These are phyloP conservation scores for Orius insidiosus DNA, from an alignment of 1,140 invertebrate species.

Conservation along the genomic window DNA sequence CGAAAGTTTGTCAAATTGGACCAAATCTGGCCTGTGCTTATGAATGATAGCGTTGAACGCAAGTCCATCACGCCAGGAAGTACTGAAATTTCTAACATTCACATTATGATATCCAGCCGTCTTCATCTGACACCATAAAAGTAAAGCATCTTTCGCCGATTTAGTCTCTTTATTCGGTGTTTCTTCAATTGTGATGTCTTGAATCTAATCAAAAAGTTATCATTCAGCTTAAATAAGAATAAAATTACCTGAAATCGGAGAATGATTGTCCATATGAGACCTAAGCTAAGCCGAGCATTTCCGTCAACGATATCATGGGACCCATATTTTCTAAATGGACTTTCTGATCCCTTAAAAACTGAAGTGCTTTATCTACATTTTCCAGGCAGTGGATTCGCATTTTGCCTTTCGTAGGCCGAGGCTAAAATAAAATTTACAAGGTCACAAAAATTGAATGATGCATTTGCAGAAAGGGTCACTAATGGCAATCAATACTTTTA, in stretches of 20 bases:
- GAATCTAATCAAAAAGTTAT: slow-evolving; percentile 49
- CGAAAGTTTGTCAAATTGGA: slow-evolving; percentile 92
- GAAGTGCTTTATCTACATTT: slow-evolving; percentile 97
- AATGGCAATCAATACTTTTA: too few relatives aligned
- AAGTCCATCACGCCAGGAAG: slow-evolving; percentile 97
- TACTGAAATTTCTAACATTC: slow-evolving; percentile 97
- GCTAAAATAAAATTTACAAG: slow-evolving; percentile 32
- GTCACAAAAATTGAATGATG: too few relatives aligned
- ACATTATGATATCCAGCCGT: slow-evolving; percentile 99
- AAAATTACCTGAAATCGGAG: slow-evolving; percentile 78
- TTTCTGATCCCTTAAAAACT: slow-evolving; percentile 91
- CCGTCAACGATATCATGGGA: slow-evolving; percentile 99
- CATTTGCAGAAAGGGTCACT: too few relatives aligned
- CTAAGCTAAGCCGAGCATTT: slow-evolving; percentile 86
- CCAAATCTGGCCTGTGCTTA: slow-evolving; percentile 89
- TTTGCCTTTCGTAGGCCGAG: slow-evolving; percentile 96
- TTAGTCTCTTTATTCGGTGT: slow-evolving; percentile 97
- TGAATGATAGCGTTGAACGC: slow-evolving; percentile 99
- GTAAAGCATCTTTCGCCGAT: slow-evolving; percentile 86
- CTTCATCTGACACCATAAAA: slow-evolving; percentile 99
- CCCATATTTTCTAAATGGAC: slow-evolving; percentile 99
- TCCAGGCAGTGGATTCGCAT: slow-evolving; percentile 99
- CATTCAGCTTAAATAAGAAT: neutral
- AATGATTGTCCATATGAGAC: slow-evolving; percentile 99
- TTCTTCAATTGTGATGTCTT: slow-evolving; percentile 99